Evolutionary conservation across 2,888 invertebrate species (phyloP).

Genomic region (Melanostoma scalare): DNA sequence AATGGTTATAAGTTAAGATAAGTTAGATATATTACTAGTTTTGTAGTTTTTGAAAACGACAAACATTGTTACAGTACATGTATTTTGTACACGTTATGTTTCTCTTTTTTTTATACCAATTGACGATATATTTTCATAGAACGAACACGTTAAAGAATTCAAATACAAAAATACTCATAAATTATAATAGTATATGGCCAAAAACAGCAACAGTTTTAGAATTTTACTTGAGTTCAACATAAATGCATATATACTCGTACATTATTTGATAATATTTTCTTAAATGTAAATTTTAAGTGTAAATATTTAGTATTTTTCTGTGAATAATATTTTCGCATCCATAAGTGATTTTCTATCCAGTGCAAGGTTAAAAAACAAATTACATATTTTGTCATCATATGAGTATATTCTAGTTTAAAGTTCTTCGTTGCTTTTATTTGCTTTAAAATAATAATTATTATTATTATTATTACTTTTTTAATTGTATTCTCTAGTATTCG

Average conservation of each 20-base stretch:
- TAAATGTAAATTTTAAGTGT: slow-evolving; percentile 76
- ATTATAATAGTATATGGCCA: slow-evolving; percentile 9
- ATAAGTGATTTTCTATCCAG: slow-evolving; percentile 78
- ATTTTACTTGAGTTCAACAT: slow-evolving; percentile 1
- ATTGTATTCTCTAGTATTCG: slow-evolving; percentile 37
- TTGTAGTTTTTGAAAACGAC: slow-evolving; percentile 26
- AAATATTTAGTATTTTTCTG: slow-evolving; percentile 33
- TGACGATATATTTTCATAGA: slow-evolving; percentile 30
- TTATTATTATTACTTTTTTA: slow-evolving; percentile 12
- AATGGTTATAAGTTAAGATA: slow-evolving; percentile 11
- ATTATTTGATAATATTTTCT: slow-evolving; percentile 63
- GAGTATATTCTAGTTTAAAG: slow-evolving; percentile 80
- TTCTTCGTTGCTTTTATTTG: slow-evolving; percentile 55
- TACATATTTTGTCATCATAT: slow-evolving; percentile 61
- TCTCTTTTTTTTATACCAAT: slow-evolving; percentile 45
- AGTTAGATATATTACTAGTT: slow-evolving; percentile 36
- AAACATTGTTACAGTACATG: slow-evolving; percentile 32
- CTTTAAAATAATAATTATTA: slow-evolving; percentile 26
- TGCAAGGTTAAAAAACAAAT: slow-evolving; percentile 46
- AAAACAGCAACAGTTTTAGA: too few species aligned
- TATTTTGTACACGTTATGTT: slow-evolving; percentile 61
- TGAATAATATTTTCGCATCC: slow-evolving; percentile 39
- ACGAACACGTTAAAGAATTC: slow-evolving; percentile 8
- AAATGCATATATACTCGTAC: background rate
- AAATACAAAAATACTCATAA: slow-evolving; percentile 55